phyloP scores from a whole-genome alignment of 2,888 invertebrate species.

The Caenorhabditis sp. region DNA sequence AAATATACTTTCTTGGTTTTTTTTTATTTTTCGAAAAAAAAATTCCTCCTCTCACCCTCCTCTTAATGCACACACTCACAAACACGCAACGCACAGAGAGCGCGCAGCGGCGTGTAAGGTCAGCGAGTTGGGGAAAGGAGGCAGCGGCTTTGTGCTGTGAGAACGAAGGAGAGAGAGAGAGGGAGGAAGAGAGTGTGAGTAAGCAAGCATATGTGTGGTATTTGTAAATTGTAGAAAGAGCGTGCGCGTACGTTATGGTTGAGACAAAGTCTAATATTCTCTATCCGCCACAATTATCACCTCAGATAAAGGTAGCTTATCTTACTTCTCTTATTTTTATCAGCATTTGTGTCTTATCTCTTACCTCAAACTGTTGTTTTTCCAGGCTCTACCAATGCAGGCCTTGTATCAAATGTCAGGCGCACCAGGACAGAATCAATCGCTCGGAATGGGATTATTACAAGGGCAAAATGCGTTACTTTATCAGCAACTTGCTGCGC shows the following conservation, averaged over 20 bases:
- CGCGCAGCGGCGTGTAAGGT: conserved; percentile 6
- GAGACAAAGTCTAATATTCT: conserved; percentile 14
- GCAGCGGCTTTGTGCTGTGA: conserved; percentile 4
- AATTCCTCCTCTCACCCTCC: background rate
- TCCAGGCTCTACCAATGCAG: conserved; percentile 56
- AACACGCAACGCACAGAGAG: background rate
- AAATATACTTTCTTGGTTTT: background rate
- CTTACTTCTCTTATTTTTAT: background rate
- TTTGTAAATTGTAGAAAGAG: background rate
- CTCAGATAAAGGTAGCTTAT: conserved; percentile 18
- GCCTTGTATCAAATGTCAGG: conserved; percentile 51
- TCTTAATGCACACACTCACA: background rate
- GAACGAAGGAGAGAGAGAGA: conserved; percentile 7
- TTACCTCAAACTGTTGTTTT: too few species aligned
- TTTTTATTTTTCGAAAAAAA: background rate
- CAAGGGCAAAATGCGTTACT: conserved; percentile 28
- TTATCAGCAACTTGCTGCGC: conserved; percentile 44
- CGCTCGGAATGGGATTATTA: conserved; percentile 27
- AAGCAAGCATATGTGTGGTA: background rate
- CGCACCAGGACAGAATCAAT: conserved; percentile 31
- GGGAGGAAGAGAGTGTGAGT: conserved; percentile 5
- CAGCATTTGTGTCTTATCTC: background rate
- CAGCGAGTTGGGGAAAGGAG: conserved; percentile 1
- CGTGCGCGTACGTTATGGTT: conserved; percentile 8
- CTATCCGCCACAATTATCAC: conserved; percentile 12